Conservation (phyloP, 2,113 vertebrate species). For the Phaethornis superciliosus region DNA sequence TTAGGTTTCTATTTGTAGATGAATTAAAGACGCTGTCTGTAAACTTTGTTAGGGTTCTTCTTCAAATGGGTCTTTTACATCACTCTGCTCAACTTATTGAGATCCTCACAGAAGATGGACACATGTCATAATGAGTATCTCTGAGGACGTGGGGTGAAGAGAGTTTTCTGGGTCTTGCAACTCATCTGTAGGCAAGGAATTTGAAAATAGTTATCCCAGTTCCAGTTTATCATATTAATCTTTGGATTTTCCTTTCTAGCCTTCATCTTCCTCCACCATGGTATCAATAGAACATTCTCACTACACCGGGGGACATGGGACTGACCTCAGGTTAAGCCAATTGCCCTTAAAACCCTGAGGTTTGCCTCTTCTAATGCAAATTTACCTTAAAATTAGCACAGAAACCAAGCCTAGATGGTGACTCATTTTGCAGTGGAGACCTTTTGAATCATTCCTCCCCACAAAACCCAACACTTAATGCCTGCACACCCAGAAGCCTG, state of each 20-base stretch:
- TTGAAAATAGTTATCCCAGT: neutral
- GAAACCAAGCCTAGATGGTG: neutral
- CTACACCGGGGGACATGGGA: neutral
- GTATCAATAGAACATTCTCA: neutral
- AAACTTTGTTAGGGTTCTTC: neutral
- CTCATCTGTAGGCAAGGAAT: neutral
- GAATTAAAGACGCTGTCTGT: neutral
- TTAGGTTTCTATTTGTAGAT: neutral
- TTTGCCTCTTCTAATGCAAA: neutral
- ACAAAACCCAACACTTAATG: neutral
- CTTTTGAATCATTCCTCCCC: neutral
- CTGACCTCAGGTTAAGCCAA: neutral
- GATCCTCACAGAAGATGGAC: neutral
- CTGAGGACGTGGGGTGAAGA: neutral
- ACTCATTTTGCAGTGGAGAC: neutral
- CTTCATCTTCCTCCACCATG: neutral
- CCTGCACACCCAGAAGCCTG: neutral
- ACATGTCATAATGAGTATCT: neutral
- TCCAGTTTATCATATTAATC: neutral
- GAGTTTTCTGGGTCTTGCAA: neutral
- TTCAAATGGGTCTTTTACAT: neutral
- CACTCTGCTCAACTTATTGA: neutral
- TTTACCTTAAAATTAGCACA: neutral
- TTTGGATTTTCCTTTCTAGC: neutral
- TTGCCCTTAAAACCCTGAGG: neutral